Percentiles rank a stretch among this genome's conserved stretches.
These are phyloP conservation scores for Leptarthrus brevirostris DNA, from an alignment of 2,888 invertebrate species.

Conservation along the genomic window DNA sequence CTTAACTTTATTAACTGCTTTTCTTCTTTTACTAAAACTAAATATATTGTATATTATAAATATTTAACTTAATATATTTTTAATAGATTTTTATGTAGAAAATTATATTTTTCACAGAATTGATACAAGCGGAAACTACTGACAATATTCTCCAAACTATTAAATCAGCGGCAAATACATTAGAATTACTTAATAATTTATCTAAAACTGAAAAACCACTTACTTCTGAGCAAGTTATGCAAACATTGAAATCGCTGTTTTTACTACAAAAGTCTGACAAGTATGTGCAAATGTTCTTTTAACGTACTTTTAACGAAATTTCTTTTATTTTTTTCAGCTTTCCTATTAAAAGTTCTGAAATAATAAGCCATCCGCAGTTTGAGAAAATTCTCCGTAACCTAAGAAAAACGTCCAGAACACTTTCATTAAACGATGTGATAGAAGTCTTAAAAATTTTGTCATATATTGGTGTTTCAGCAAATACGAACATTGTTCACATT, in stretches of 20 bases:
- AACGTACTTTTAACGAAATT: neutral
- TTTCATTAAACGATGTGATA: slow-evolving; percentile 70
- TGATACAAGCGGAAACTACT: neutral
- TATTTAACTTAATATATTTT: no score
- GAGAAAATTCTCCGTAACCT: slow-evolving; percentile 71
- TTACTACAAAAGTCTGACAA: slow-evolving; percentile 70
- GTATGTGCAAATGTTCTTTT: slow-evolving; percentile 59
- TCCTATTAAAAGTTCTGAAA: slow-evolving; percentile 63
- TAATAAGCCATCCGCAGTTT: slow-evolving; percentile 71
- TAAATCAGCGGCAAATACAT: slow-evolving; percentile 48
- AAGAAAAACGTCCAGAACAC: slow-evolving; percentile 69
- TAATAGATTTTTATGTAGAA: no score
- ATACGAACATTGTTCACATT: slow-evolving; percentile 72
- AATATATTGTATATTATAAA: no score
- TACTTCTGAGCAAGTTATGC: slow-evolving; percentile 71
- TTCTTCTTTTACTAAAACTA: no score
- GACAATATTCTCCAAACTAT: slow-evolving; percentile 42
- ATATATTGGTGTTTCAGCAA: slow-evolving; percentile 71
- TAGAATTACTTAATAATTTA: slow-evolving; percentile 48
- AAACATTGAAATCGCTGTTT: slow-evolving; percentile 71
- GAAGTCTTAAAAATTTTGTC: slow-evolving; percentile 72
- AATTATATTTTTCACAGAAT: slow-evolving; percentile 2
- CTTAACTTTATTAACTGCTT: no score
- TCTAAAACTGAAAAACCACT: slow-evolving; percentile 57
- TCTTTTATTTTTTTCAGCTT: slow-evolving; percentile 63